Percentiles rank a stretch among this genome's conserved stretches.
phyloP scores from a whole-genome alignment of 2,113 vertebrate genomes.

The Entelurus aequoreus region DNA sequence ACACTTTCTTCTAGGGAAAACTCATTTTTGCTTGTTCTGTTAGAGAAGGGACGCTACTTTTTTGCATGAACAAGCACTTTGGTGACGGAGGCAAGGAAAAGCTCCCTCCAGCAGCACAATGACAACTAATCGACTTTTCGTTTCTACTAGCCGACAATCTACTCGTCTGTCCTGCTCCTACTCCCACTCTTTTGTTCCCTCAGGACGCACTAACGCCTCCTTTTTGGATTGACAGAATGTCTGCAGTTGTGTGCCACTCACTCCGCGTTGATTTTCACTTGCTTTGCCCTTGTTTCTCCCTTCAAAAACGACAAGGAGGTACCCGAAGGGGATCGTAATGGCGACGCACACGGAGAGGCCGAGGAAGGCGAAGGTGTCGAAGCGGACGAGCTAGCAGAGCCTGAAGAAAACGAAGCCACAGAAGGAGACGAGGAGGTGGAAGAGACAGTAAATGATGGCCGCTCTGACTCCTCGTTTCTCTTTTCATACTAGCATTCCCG shows the following conservation, averaged over 20 bases:
- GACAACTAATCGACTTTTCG: no score
- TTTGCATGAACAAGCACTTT: no score
- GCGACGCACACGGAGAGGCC: conserved; percentile 38
- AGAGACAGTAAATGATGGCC: conserved; percentile 57
- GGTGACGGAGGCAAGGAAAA: no score
- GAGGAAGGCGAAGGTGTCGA: conserved; percentile 27
- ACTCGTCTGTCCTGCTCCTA: not conserved
- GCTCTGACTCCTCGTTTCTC: not conserved
- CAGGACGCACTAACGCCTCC: conserved; percentile 4
- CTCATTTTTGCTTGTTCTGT: no score
- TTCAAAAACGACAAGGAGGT: conserved; percentile 47
- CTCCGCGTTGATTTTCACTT: not conserved
- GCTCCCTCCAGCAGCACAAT: no score
- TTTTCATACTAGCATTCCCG: conserved; percentile 24
- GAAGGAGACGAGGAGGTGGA: conserved; percentile 52
- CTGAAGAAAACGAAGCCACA: conserved; percentile 23
- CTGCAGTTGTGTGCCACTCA: conserved; percentile 6
- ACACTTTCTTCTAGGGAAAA: no score
- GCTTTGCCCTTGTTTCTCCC: conserved; percentile 35
- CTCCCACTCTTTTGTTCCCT: conserved; percentile 2
- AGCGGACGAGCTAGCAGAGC: conserved; percentile 21
- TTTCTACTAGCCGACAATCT: conserved; percentile 1
- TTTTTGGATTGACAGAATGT: not conserved
- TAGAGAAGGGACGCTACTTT: no score
- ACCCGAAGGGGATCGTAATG: conserved; percentile 55